phyloP scores from a whole-genome alignment of 2,113 vertebrate genomes.

The Hydrochoerus hydrochaeris region DNA sequence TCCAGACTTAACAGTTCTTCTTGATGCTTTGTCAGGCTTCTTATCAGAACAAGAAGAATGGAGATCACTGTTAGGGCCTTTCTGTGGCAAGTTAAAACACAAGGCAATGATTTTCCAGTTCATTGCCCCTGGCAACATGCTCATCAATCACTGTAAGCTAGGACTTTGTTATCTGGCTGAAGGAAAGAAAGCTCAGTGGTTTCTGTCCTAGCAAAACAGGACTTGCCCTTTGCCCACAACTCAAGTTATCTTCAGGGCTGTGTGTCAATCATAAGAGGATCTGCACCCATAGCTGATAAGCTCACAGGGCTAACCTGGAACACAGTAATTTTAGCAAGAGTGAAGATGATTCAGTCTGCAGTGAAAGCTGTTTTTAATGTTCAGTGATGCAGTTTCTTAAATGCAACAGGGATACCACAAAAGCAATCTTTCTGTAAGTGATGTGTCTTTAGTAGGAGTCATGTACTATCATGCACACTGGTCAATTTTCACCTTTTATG shows the following conservation, averaged over 20 bases:
- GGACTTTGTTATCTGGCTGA: conserved; percentile 86
- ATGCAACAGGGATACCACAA: neutral
- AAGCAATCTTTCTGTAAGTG: conserved; percentile 59
- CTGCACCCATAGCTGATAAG: neutral
- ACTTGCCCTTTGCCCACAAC: conserved; percentile 69
- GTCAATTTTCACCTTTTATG: conserved; percentile 65
- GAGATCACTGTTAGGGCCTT: conserved; percentile 88
- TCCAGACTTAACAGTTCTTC: conserved; percentile 90
- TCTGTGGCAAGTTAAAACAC: conserved; percentile 87
- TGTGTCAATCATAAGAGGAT: neutral
- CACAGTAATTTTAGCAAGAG: neutral
- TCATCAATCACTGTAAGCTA: conserved; percentile 94
- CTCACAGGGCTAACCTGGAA: neutral
- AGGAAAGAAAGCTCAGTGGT: conserved; percentile 81
- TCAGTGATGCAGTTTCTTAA: neutral
- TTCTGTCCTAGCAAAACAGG: conserved; percentile 79
- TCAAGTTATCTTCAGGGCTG: conserved; percentile 69
- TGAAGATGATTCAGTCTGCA: neutral
- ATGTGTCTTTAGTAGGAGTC: conserved; percentile 66
- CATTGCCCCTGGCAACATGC: conserved; percentile 93
- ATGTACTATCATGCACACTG: conserved; percentile 25
- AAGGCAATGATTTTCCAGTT: conserved; percentile 96
- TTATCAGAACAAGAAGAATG: conserved; percentile 91
- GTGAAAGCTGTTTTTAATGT: neutral
- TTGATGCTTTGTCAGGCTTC: conserved; percentile 93